Base-by-base conservation (phyloP, 2,797 vertebrate genomes). In the Gorsachius magnificus region DNA sequence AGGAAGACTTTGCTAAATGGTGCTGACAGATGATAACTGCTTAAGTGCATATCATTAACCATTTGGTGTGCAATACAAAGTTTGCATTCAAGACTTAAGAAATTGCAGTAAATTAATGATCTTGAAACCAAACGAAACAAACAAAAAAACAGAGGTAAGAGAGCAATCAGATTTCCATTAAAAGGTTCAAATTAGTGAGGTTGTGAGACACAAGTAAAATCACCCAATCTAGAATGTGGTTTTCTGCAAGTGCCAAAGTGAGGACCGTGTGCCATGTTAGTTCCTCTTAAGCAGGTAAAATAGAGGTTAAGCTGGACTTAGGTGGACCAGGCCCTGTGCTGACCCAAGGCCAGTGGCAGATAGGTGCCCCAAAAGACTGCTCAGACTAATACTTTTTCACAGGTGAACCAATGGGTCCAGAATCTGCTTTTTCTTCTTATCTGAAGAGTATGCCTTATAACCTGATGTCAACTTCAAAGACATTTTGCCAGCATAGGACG, bases 401-500 rank as follows among this genome's bases (percentile, higher is more conserved):
- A 60, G 70, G 79, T 82, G 81, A 89, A 81, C 48, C 60, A 80
- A 51, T 16, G 29, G 41, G 58, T 90, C 69, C 63, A 87, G 89
- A 95, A 97, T 76, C 71, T 84, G 24, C 54, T 71, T 86, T 96
- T 97, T 85, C 36, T 89, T 95, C 87, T 97, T 94, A 90, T 88
- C 78, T 81, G 83, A 91, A 85, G 41, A 82, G 33, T n/a, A 46
- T 72, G 50, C 25, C 35, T 96, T 96, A 92, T 72, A 97, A 95
- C 70, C 89, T 91, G 83, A 84, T 87, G 83, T 88, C 94, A 96
- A 60, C 95, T 98, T 98, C 97, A 98, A 98, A 98, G 97, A 57
- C 28, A 72, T 93, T 95, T 90, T 95, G 15, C 93, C 68, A 83
- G 69, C 83, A 53, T 31, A 83, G 63, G 22, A 14, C 61, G 95